These are phyloP conservation scores for Myiagra hebetior DNA, from an alignment of 2,113 vertebrate species.

Conservation along the genomic window DNA sequence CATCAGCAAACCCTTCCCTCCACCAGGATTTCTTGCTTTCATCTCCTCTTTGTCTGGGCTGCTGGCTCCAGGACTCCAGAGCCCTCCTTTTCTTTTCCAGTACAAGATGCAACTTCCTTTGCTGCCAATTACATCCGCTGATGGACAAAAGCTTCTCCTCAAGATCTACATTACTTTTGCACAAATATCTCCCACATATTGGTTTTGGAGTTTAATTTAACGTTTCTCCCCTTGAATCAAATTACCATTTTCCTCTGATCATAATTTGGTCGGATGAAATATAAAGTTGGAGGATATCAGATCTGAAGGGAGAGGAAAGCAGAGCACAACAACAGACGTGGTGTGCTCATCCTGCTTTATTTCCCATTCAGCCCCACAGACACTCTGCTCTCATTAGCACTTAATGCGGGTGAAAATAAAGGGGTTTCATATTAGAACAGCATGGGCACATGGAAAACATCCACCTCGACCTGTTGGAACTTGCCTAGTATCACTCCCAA, in stretches of 20 bases:
- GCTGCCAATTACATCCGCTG: neutral
- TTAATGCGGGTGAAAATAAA: conserved; percentile 35
- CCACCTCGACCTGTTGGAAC: neutral
- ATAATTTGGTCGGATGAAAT: neutral
- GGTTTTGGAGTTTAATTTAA: neutral
- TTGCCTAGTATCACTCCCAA: neutral
- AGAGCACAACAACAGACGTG: neutral
- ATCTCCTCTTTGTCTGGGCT: neutral
- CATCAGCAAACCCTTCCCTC: neutral
- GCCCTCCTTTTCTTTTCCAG: neutral
- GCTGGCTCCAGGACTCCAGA: neutral
- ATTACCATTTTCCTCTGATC: neutral
- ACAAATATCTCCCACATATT: neutral
- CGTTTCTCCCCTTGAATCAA: neutral
- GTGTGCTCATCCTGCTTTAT: neutral
- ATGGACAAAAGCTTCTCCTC: neutral
- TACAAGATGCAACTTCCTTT: neutral
- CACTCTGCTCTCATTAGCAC: conserved; percentile 33
- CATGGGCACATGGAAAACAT: neutral
- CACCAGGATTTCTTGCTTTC: neutral
- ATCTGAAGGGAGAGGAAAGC: neutral
- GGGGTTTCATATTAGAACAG: conserved; percentile 10
- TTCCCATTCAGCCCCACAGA: neutral
- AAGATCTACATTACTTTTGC: neutral
- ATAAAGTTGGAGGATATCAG: neutral